Evolutionary conservation across 2,888 invertebrate genomes (phyloP).

Genomic region (Onthophagus sagittarius): DNA sequence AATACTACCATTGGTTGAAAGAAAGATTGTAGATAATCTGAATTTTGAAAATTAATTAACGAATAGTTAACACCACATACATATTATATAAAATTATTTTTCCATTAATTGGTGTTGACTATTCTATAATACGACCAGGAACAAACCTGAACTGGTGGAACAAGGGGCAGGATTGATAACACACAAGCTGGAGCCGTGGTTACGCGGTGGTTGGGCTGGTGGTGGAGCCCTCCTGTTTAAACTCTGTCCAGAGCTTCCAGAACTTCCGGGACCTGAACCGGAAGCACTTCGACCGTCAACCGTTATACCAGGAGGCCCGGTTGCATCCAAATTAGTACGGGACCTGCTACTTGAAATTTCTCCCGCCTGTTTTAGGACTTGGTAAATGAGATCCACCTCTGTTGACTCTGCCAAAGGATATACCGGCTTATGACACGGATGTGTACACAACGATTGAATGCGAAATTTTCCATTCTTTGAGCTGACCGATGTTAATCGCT

Average conservation of each 20-base stretch:
- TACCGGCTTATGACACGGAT: conserved; percentile 10
- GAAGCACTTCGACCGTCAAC: conserved; percentile 38
- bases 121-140: conserved; percentile 18
- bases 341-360: conserved; percentile 66
- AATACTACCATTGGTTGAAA: conserved; percentile 2
- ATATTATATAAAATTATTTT: background rate
- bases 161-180: conserved; percentile 61
- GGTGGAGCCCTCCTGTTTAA: conserved; percentile 49
- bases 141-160: conserved; percentile 70
- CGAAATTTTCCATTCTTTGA: background rate
- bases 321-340: conserved; percentile 39
- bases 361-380: conserved; percentile 91
- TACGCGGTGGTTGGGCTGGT: conserved; percentile 46
- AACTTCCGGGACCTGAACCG: conserved; percentile 43
- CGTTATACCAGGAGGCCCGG: conserved; percentile 47
- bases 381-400: conserved; percentile 90
- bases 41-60: background rate
- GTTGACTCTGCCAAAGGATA: conserved; percentile 30
- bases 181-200: conserved; percentile 53
- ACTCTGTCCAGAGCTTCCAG: conserved; percentile 54
- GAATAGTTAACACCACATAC: conserved; percentile 6
- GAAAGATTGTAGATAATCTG: background rate
- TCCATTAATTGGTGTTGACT: conserved; percentile 2
- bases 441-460: background rate
- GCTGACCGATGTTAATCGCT: background rate